phyloP scores from a whole-genome alignment of 1,140 invertebrate species.

The Lineus longissimus region DNA sequence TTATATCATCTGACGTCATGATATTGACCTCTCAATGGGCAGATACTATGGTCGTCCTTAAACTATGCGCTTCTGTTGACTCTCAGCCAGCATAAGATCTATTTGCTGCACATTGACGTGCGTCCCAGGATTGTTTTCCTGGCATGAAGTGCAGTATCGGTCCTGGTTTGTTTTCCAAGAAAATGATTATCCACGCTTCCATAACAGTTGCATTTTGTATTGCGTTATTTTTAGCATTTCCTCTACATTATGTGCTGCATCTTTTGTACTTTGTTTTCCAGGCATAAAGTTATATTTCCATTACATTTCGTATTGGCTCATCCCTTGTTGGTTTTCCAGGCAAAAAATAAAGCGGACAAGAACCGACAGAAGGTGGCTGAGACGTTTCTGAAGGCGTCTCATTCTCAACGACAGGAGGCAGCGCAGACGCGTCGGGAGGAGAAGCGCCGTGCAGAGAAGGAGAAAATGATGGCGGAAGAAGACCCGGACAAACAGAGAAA shows the following conservation, averaged over 20 bases:
- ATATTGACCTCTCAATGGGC: constrained; percentile 2
- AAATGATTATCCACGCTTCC: no score
- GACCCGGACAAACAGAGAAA: constrained; percentile 95
- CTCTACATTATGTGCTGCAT: no score
- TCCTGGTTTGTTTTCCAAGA: no score
- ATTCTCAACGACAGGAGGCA: constrained; percentile 84
- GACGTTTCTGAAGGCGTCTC: constrained; percentile 86
- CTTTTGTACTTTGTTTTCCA: no score
- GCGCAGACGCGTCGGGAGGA: constrained; percentile 78
- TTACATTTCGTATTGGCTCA: no score
- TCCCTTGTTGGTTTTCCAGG: constrained; percentile 63
- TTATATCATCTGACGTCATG: neutral
- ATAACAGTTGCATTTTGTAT: no score
- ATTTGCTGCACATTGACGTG: no score
- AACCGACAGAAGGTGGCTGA: constrained; percentile 89
- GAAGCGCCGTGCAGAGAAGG: constrained; percentile 85
- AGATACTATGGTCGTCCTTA: neutral
- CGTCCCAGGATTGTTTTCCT: no score
- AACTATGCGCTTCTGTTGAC: neutral
- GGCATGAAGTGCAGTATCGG: no score
- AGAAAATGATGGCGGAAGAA: constrained; percentile 74
- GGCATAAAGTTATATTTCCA: no score
- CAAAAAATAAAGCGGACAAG: constrained; percentile 84
- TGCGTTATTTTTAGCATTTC: no score
- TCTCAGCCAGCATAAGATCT: no score